Conservation (phyloP, 2,888 invertebrate genomes). For the Heterodera filipjevi region DNA sequence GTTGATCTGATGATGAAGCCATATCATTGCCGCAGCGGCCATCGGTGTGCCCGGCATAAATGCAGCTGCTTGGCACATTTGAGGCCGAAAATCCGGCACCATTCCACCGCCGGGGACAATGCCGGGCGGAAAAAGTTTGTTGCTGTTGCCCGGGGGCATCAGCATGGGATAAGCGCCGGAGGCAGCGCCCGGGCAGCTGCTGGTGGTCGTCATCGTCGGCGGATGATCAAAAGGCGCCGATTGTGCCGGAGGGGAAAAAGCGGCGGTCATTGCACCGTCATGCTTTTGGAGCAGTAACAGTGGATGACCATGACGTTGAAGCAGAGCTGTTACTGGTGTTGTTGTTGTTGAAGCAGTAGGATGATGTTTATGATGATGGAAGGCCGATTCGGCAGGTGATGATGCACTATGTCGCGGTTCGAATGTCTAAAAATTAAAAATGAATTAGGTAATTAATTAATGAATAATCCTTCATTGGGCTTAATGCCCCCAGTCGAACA, state of each 20-base stretch:
- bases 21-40: conserved; percentile 34
- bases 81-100: not conserved
- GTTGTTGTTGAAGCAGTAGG: not conserved
- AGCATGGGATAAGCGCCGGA: not conserved
- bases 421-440: too few species aligned
- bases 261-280: not conserved
- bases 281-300: conserved; percentile 1
- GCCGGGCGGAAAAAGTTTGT: not conserved
- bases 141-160: not conserved
- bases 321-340: not conserved
- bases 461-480: too few species aligned
- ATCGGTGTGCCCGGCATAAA: not conserved
- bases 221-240: too few species aligned
- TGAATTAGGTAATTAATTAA: too few species aligned
- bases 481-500: too few species aligned
- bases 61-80: not conserved
- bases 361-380: not conserved
- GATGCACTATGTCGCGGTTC: too few species aligned
- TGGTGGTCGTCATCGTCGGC: too few species aligned
- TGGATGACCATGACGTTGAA: not conserved
- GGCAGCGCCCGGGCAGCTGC: too few species aligned
- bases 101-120: not conserved
- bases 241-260: too few species aligned
- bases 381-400: too few species aligned
- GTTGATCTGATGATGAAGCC: conserved; percentile 28